These are phyloP conservation scores for Tetramorium alpestre DNA, from an alignment of 1,140 invertebrate species.

Conservation along the genomic window DNA sequence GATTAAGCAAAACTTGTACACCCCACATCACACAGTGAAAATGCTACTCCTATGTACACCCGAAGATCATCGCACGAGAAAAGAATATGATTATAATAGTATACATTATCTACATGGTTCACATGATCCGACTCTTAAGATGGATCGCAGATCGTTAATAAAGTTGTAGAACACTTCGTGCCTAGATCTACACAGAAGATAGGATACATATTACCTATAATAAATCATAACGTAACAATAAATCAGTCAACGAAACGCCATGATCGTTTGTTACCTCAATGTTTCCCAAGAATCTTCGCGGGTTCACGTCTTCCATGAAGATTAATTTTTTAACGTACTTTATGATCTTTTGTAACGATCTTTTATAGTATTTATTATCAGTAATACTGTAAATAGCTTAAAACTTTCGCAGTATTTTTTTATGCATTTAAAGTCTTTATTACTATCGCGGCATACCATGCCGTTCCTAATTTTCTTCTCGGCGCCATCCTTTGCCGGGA, in stretches of 20 bases:
- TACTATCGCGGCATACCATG: background rate
- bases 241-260: conserved; percentile 15
- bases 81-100: background rate
- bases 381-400: conserved; percentile 25
- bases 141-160: conserved; percentile 20
- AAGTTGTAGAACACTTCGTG: conserved; percentile 47
- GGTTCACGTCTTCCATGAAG: conserved; percentile 41
- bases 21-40: background rate
- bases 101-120: background rate
- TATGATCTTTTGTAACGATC: background rate
- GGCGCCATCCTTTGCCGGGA: conserved; percentile 38
- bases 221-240: conserved; percentile 56
- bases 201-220: background rate
- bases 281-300: conserved; percentile 8
- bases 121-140: background rate
- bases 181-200: conserved; percentile 35
- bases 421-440: conserved; percentile 29
- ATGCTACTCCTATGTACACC: background rate
- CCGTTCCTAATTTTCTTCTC: conserved; percentile 17
- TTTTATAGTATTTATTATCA: background rate
- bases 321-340: conserved; percentile 23
- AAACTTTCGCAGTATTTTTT: background rate
- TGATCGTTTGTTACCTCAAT: conserved; percentile 20
- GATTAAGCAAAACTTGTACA: conserved; percentile 15
- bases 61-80: conserved; percentile 31